Percentiles rank a stretch among this genome's conserved stretches.
These are phyloP conservation scores for Grantiella picta DNA, from an alignment of 2,113 vertebrate genomes.

Conservation along the genomic window DNA sequence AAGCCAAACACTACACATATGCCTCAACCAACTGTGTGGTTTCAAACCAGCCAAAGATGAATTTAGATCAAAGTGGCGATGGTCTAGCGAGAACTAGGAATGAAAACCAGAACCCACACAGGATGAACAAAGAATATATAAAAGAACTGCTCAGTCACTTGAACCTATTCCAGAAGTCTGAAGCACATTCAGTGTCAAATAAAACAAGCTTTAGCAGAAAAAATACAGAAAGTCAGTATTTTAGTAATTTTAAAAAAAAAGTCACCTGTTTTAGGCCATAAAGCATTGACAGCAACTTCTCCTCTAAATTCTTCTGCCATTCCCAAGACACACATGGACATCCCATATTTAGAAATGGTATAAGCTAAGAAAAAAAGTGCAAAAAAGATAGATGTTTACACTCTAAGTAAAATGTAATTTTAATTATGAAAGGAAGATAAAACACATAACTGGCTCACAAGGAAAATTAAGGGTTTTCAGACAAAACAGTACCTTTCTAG, in stretches of 20 bases:
- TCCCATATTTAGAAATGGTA: constrained; percentile 97
- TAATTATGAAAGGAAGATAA: not conserved
- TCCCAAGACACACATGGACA: constrained; percentile 98
- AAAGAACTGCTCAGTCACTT: not conserved
- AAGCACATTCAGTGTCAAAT: not conserved
- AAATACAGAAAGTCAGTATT: not conserved
- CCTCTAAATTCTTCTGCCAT: constrained; percentile 97
- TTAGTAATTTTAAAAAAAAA: not conserved
- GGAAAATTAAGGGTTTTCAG: not conserved
- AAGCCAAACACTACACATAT: not conserved
- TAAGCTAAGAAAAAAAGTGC: constrained; percentile 79
- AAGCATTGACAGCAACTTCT: constrained; percentile 92
- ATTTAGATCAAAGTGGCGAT: not conserved
- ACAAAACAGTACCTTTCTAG: not conserved
- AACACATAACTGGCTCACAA: not conserved
- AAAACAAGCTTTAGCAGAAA: not conserved
- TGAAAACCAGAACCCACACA: not conserved
- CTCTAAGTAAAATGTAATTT: not conserved
- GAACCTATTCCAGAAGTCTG: not conserved
- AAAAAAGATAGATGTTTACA: not conserved
- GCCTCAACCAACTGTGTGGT: not conserved
- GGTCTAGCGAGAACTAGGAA: not conserved
- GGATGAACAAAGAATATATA: not conserved
- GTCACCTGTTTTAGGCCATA: constrained; percentile 94
- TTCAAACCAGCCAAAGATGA: not conserved